A percentile compares a stretch with the other conserved stretches of the same genome.
phyloP scores from a whole-genome alignment of 2,888 invertebrate species.

The Nineta flava region DNA sequence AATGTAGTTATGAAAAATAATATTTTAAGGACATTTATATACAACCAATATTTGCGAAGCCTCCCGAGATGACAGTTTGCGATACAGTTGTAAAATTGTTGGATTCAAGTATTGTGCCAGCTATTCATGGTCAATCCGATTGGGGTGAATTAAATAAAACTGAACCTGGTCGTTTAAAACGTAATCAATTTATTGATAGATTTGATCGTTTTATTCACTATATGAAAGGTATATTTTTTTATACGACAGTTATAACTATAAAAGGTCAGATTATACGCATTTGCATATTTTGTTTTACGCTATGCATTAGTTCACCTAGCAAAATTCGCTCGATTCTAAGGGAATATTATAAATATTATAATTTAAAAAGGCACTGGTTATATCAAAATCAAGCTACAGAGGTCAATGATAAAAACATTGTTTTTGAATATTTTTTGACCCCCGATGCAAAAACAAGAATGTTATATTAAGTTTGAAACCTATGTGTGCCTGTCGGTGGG shows the following conservation, averaged over 20 bases:
- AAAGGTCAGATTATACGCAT: slow-evolving; percentile 16
- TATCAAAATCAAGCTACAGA: no score
- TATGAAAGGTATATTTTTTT: not conserved
- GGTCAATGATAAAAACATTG: no score
- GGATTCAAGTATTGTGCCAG: slow-evolving; percentile 5
- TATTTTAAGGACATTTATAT: not conserved
- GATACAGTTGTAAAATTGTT: not conserved
- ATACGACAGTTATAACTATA: not conserved
- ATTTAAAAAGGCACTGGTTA: no score
- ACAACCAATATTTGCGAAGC: not conserved
- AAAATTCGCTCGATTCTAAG: no score
- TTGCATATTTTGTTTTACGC: no score
- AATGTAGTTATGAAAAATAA: no score
- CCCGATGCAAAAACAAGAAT: no score
- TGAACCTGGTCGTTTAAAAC: slow-evolving; percentile 26
- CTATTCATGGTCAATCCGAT: not conserved
- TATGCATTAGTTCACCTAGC: no score
- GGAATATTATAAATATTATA: no score
- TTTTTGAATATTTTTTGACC: no score
- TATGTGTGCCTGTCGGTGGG: no score
- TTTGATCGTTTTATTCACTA: not conserved
- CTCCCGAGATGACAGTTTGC: not conserved
- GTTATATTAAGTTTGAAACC: no score
- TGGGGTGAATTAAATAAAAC: slow-evolving; percentile 23
- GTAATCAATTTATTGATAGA: not conserved